Conservation (phyloP, 2,888 invertebrate genomes). For the Odontocolon sp. region DNA sequence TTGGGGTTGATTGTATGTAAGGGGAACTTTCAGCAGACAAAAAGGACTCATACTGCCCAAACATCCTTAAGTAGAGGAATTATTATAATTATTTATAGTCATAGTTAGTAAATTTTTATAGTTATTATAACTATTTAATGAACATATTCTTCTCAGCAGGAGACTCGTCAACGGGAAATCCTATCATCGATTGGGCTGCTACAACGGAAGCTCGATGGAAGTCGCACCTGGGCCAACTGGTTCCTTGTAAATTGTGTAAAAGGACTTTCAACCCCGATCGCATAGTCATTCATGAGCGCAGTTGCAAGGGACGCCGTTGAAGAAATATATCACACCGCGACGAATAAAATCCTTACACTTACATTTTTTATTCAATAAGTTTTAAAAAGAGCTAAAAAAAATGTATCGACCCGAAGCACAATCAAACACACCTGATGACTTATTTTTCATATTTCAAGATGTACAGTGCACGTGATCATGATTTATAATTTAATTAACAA, state of each 20-base stretch:
- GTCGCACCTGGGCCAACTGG: slow-evolving; percentile 82
- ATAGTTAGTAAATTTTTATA: too few species aligned
- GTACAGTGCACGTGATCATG: slow-evolving; percentile 45
- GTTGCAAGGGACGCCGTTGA: slow-evolving; percentile 80
- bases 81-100: too few species aligned
- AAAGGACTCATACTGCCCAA: too few species aligned
- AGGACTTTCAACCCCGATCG: slow-evolving; percentile 86
- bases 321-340: not conserved
- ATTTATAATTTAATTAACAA: slow-evolving; percentile 6
- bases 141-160: slow-evolving; percentile 54
- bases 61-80: too few species aligned
- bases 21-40: too few species aligned
- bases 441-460: slow-evolving; percentile 27
- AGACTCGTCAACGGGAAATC: slow-evolving; percentile 62
- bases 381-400: not conserved
- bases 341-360: not conserved
- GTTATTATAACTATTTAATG: too few species aligned
- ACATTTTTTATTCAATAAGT: not conserved
- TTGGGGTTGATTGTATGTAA: too few species aligned
- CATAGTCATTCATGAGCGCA: slow-evolving; percentile 83
- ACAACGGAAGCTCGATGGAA: slow-evolving; percentile 82
- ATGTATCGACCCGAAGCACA: not conserved
- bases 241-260: slow-evolving; percentile 84
- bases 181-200: slow-evolving; percentile 70
- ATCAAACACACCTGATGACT: slow-evolving; percentile 3